A percentile compares a stretch with the other conserved stretches of the same genome.
These are phyloP conservation scores for Zoroaster sp. DNA, from an alignment of 53 echinoderm and acorn worm genomes.

Conservation along the genomic window DNA sequence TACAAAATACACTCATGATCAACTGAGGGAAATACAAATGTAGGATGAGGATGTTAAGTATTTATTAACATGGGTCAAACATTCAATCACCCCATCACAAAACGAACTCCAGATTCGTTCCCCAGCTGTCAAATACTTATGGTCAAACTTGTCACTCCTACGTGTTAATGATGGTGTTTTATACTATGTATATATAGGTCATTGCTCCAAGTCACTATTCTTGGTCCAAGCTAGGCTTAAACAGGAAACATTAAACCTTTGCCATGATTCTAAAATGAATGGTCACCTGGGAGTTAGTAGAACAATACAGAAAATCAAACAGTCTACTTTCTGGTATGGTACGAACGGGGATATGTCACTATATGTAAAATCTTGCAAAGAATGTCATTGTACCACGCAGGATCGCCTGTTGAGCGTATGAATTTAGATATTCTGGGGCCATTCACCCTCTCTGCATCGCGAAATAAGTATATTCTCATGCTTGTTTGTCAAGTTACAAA, in stretches of 20 bases:
- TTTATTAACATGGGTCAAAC: neutral
- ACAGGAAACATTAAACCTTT: neutral
- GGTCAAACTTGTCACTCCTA: neutral
- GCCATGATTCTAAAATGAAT: neutral
- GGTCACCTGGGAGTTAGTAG: conserved; percentile 5
- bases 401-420: neutral
- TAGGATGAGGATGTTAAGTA: neutral
- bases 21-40: neutral
- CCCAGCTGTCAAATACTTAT: conserved; percentile 8
- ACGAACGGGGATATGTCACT: conserved; percentile 1
- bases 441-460: neutral
- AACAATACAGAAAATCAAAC: neutral
- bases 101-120: neutral
- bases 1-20: neutral
- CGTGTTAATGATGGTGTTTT: neutral
- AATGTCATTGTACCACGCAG: conserved; percentile 23
- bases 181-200: neutral
- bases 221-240: neutral
- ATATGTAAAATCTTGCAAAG: conserved; percentile 27
- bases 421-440: conserved; percentile 11
- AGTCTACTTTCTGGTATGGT: conserved; percentile 20
- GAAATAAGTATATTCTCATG: conserved; percentile 51
- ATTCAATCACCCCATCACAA: neutral
- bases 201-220: neutral
- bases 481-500: conserved; percentile 61